These are phyloP conservation scores for Numida meleagris DNA, from an alignment of 2,113 vertebrate species.

Conservation along the genomic window DNA sequence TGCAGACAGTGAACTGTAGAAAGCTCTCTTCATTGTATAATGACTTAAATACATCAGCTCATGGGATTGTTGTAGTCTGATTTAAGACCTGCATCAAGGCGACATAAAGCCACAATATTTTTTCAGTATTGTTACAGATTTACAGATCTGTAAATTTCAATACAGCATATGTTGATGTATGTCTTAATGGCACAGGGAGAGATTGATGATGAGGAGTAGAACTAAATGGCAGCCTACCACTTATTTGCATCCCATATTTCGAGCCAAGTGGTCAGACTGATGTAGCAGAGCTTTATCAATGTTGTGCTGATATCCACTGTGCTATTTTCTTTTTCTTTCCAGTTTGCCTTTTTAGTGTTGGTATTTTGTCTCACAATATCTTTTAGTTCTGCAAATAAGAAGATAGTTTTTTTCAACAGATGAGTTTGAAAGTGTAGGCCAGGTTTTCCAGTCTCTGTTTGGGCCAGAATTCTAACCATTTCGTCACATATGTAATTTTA, in stretches of 20 bases:
- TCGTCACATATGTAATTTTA: rapidly evolving
- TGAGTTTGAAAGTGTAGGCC: neutral
- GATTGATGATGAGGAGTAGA: neutral
- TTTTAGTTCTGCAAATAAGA: neutral
- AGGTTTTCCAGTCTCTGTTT: neutral
- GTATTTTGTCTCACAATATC: neutral
- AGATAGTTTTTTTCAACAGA: neutral
- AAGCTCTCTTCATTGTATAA: neutral
- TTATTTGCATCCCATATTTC: neutral
- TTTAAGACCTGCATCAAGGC: neutral
- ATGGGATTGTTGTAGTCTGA: neutral
- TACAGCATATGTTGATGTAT: neutral
- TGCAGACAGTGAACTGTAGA: neutral
- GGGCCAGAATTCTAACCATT: neutral
- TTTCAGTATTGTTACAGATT: neutral
- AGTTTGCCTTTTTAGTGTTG: neutral
- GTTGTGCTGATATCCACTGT: neutral
- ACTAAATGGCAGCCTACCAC: neutral
- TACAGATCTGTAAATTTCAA: neutral
- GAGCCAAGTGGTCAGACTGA: neutral
- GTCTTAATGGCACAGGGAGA: neutral
- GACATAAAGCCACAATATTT: neutral
- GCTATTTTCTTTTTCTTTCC: neutral
- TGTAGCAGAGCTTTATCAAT: neutral
- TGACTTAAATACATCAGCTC: neutral